Evolutionary conservation across 2,797 vertebrate species (phyloP), one percentile per base, ranked within the genome.

Genomic region (Lacerta agilis): DNA sequence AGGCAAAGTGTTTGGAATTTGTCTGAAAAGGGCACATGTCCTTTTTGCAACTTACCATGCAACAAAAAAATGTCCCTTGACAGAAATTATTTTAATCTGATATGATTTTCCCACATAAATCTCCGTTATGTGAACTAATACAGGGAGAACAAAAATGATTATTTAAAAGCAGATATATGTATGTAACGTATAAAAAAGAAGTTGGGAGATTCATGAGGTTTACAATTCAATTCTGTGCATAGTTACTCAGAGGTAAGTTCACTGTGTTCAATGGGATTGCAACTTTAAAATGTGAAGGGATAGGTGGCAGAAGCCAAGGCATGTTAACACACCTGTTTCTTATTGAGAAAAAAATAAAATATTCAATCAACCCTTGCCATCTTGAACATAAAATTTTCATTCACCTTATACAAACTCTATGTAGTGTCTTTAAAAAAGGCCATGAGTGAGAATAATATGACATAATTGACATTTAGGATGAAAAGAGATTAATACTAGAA

Each of bases 401-500:
- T 90, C 5, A 36, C 18, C 93, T 88, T 88, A 79, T 77, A 71
- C 88, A 94, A 93, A 94, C 73, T 91, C 2, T 90, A 41, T 29
- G 41, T 80, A 83, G 49, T 61, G 83, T 83, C 86, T 92, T 90
- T 18, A 41, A 66, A 77, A 45, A 49, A 11, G 29, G 41, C 38
- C 38, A 29, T 36, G 41, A 13, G 67, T 38, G 20, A 1, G n/a
- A 17, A 15, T 36, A 33, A 33, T 73, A 33, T 17, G n/a, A 67
- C 36, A 41, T 55, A 83, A 72, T 18, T 55, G n/a, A 75, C 55
- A 23, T 11, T 13, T 27, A 8, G n/a, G 36, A 82, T 71, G 61
- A 18, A 86, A 69, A 64, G 13, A 45, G 7, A 85, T 49, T 25
- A 88, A 61, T 79, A 41, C 1, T 61, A 36, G 45, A 55, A 58